Percentiles rank a stretch among this genome's conserved stretches.
phyloP scores from a whole-genome alignment of 2,113 vertebrate genomes.

The Bostrychus sinensis region DNA sequence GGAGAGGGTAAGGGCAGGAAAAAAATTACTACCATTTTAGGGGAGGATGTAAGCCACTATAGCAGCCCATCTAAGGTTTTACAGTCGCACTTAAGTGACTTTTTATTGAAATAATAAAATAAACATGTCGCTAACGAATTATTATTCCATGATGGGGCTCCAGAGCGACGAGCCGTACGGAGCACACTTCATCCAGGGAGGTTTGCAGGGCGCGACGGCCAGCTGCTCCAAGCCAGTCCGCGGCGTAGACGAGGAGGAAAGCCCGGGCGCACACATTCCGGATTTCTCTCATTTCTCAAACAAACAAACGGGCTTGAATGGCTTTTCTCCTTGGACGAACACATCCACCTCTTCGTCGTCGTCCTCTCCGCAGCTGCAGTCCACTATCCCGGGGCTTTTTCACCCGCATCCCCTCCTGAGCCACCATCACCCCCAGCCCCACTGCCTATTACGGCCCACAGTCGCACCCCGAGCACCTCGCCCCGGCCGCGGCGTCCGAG shows the following conservation, averaged over 20 bases:
- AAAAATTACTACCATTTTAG: conserved; percentile 77
- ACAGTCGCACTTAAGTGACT: conserved; percentile 75
- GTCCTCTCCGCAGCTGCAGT: conserved; percentile 63
- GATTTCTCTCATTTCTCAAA: conserved; percentile 73
- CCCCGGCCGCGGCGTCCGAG: conserved; percentile 46
- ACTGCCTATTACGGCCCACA: conserved; percentile 63
- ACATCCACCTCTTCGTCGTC: conserved; percentile 45
- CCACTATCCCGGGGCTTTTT: conserved; percentile 62
- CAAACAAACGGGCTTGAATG: conserved; percentile 62
- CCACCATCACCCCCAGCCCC: conserved; percentile 59
- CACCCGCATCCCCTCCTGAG: conserved; percentile 65
- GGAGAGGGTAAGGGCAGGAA: conserved; percentile 63
- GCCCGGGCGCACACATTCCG: conserved; percentile 62
- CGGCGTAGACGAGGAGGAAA: conserved; percentile 56
- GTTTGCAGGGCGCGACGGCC: conserved; percentile 68
- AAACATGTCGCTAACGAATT: conserved; percentile 81
- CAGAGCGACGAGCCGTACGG: conserved; percentile 74
- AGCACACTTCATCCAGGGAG: conserved; percentile 72
- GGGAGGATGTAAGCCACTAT: conserved; percentile 75
- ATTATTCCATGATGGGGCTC: conserved; percentile 78
- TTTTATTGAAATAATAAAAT: conserved; percentile 81
- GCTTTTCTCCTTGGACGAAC: conserved; percentile 69
- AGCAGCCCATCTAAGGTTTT: conserved; percentile 75
- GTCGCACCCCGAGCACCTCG: conserved; percentile 60
- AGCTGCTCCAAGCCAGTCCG: conserved; percentile 65